Evolutionary conservation across 2,888 invertebrate genomes (phyloP).

Genomic region (Colletes collaris): DNA sequence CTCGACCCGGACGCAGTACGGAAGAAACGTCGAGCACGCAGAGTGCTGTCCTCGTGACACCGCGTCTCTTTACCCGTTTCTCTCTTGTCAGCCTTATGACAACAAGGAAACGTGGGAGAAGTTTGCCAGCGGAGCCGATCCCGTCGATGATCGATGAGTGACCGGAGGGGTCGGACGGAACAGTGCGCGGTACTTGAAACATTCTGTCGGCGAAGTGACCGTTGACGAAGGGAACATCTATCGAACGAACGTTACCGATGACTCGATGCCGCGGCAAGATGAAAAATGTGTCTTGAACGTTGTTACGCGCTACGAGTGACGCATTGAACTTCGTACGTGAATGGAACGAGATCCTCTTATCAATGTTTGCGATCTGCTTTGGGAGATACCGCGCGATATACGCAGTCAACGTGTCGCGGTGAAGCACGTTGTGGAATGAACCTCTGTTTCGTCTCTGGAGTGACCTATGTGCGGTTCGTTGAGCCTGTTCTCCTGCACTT

Average conservation of each 20-base stretch:
- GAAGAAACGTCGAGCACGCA: slow-evolving; percentile 59
- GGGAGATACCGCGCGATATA: background rate
- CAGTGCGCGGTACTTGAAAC: background rate
- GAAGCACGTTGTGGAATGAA: slow-evolving; percentile 24
- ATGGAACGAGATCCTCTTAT: background rate
- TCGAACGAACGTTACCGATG: slow-evolving; percentile 19
- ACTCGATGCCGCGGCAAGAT: slow-evolving; percentile 28
- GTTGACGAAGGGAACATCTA: background rate
- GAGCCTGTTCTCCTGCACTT: background rate
- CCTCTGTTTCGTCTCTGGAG: background rate
- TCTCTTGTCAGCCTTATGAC: slow-evolving; percentile 14
- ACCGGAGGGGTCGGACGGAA: background rate
- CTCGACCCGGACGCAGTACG: slow-evolving; percentile 81
- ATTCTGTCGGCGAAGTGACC: background rate
- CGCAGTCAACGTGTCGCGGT: slow-evolving; percentile 17
- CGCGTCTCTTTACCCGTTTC: slow-evolving; percentile 25
- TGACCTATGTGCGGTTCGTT: background rate
- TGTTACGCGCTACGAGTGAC: background rate
- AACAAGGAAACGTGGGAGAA: slow-evolving; percentile 29
- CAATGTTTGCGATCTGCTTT: background rate
- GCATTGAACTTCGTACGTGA: background rate
- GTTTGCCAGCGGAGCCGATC: background rate
- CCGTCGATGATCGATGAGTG: background rate
- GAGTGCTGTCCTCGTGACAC: slow-evolving; percentile 54
- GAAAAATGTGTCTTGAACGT: background rate